Evolutionary conservation across 1,140 invertebrate species (phyloP), one percentile per base, ranked within the genome.

Genomic region (Semibalanus balanoides): DNA sequence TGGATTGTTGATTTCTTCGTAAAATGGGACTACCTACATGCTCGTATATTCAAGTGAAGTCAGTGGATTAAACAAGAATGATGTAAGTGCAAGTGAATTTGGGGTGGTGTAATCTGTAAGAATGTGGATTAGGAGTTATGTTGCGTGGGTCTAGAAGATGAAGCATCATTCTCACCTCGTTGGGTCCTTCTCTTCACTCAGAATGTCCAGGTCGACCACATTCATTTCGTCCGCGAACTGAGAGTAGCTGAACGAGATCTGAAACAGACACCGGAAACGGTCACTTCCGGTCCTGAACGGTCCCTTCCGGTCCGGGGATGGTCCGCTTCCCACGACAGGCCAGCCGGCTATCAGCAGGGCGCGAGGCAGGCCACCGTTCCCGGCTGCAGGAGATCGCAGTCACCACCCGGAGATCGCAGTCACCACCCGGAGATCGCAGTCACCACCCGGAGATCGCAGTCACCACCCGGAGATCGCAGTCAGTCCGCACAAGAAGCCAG

Each of bases 201-300:
- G 95, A 0, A 94, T 93, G 78, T 94, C 90, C 76, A 97, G 90
- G 82, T 92, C 91, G 74, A 98, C 87, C 27, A 94, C 90, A 83
- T 97, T 98, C 88, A 90, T 91, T 82, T 94, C 93, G 74, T 91
- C 89, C 19, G 86, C 84, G 80, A 90, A 90, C 80, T 90, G 89
- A 3, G 92, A 90, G 83, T 96, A 98, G 82, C 95, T 95, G 82
- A 97, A 96, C 72, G 94, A 95, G 75, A 98, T 92, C 91, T 93
- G 87, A 0, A 80, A 84, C 85, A 79, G 81, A 84, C 84, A 82
- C 79, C 29, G 25, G 40, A 82, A 82, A 72, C 19, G 51, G 51
- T 64, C 51, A 64, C 11, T 40, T 40, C 35, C 35, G 35, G 35
- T n/a, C n/a, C n/a, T n/a, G n/a, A n/a, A n/a, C n/a, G n/a, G n/a